Conservation (phyloP, 2,888 invertebrate species). For the Kuschelorhynchus macadamiae region DNA sequence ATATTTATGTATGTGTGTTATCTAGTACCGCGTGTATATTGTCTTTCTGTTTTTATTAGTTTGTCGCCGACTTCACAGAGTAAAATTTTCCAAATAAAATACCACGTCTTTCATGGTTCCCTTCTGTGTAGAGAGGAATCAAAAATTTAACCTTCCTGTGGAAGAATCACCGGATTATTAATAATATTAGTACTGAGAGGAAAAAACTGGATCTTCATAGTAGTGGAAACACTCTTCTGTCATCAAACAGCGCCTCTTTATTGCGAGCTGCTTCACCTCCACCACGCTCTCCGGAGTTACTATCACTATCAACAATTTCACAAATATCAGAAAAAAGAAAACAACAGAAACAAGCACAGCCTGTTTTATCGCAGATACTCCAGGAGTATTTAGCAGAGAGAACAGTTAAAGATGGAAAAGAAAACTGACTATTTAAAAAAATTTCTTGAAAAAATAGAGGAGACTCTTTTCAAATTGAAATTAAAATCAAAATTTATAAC, state of each 20-base stretch:
- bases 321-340: slow-evolving; percentile 1
- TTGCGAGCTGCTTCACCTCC: not conserved
- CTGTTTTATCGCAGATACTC: not conserved
- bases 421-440: slow-evolving; percentile 31
- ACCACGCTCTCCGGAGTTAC: slow-evolving; percentile 10
- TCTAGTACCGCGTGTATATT: too few relatives aligned
- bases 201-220: not conserved
- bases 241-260: slow-evolving; percentile 3
- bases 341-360: not conserved
- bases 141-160: slow-evolving; percentile 36
- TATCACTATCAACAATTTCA: not conserved
- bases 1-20: too few relatives aligned
- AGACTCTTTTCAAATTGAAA: slow-evolving; percentile 38
- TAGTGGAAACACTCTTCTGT: slow-evolving; percentile 4
- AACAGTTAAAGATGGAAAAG: slow-evolving; percentile 19
- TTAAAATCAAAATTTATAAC: slow-evolving; percentile 16
- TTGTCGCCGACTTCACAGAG: too few relatives aligned
- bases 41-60: too few relatives aligned
- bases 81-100: too few relatives aligned
- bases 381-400: slow-evolving; percentile 13
- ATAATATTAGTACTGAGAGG: not conserved
- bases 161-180: slow-evolving; percentile 8
- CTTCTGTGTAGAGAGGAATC: slow-evolving; percentile 20
- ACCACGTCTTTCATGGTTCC: slow-evolving; percentile 44
- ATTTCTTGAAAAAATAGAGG: slow-evolving; percentile 40